Base-by-base conservation (phyloP, 2,113 vertebrate genomes). In the Rhynchomys soricoides region DNA sequence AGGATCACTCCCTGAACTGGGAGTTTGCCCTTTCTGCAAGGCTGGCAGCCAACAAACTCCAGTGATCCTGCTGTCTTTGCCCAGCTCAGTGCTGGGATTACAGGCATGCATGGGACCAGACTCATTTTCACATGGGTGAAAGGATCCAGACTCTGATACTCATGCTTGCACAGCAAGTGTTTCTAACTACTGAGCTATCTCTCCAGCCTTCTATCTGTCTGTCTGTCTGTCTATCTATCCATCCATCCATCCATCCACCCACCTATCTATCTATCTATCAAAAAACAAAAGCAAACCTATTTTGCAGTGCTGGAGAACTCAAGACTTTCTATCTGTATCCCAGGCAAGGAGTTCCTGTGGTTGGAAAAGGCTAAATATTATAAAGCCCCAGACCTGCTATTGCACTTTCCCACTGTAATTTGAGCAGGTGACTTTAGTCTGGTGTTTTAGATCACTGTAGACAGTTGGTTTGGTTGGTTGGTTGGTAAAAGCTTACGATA, bases 401-500 rank as follows among this genome's bases (percentile, higher is more conserved):
- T 75, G 22, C 62, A 71, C 2, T 91, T 91, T 86, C 48, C 86
- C 3, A 24, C 16, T 13, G 5, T 43, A 86, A 81, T 88, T 96
- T 87, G 94, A 94, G 77, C 87, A 31, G 7, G 12, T 92, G 37
- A n/a, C 88, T 83, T 87, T 91, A 73, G 86, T 86, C 95, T 64
- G 55, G 62, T 91, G 71, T n/a, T n/a, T 90, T 68, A 82, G 83
- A 45, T 95, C 81, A 86, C 43, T 45, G 2, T 82, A 74, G 55
- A 7, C 85, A 15, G n/a, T n/a, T n/a, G n/a, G n/a, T n/a, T n/a
- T n/a, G n/a, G n/a, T n/a, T n/a, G n/a, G n/a, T n/a, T n/a, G n/a
- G n/a, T n/a, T 22, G 26, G 37, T 40, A 21, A 16, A 40, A 92
- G 78, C 31, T 59, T 74, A 12, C 66, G 64, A 87, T 92, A 93